phyloP scores from a whole-genome alignment of 2,797 vertebrate genomes.

The Decapterus maruadsi region DNA sequence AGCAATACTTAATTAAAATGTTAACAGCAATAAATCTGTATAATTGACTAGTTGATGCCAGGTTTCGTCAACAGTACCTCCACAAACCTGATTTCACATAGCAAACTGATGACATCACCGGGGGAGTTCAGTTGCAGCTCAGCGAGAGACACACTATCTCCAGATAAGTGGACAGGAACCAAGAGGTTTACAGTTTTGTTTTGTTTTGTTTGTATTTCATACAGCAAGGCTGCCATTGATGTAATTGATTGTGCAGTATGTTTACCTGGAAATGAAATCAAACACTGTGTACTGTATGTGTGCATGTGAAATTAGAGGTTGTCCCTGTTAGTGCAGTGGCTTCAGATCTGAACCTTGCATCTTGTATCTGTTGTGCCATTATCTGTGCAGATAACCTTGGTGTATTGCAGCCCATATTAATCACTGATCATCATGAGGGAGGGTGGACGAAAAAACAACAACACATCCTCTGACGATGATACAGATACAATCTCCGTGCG shows the following conservation, averaged over 20 bases:
- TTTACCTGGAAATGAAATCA: conserved; percentile 10
- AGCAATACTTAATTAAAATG: conserved; percentile 16
- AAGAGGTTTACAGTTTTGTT: background rate
- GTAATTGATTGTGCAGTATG: background rate
- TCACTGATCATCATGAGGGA: background rate
- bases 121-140: conserved; percentile 1
- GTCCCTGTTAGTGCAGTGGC: background rate
- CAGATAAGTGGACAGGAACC: conserved; percentile 1
- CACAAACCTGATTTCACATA: background rate
- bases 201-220: background rate
- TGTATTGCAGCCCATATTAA: conserved; percentile 20
- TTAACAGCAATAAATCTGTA: conserved; percentile 33
- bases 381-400: conserved; percentile 41
- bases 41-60: conserved; percentile 19
- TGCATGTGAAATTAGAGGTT: conserved; percentile 2
- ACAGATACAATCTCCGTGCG: conserved; percentile 13
- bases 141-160: background rate
- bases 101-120: conserved; percentile 9
- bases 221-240: background rate
- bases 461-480: conserved; percentile 16
- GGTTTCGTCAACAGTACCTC: background rate
- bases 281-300: background rate
- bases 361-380: conserved; percentile 18
- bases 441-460: background rate
- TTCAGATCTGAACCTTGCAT: conserved; percentile 34